Evolutionary conservation across 2,888 invertebrate species (phyloP), one percentile per base, ranked within the genome.

Genomic region (Agrenia bidenticulata): DNA sequence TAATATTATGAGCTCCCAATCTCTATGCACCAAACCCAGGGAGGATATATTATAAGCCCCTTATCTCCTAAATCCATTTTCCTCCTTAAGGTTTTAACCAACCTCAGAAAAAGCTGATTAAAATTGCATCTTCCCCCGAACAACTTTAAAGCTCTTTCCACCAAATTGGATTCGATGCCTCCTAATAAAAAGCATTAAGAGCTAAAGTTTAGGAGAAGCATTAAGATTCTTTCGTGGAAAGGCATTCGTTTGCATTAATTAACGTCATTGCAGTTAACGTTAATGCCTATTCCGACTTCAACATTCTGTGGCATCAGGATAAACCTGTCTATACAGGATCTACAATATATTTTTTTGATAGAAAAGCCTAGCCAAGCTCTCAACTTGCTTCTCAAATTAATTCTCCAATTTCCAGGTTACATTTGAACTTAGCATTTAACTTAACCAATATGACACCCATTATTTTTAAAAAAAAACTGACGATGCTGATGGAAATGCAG

Each of bases 191-290:
- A 51, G 51, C 21, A 51, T 15, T 23, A 21, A 51, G 7, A 32
- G 32, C 17, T 11, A 23, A 24, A 13, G 13, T 23, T 51, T 24
- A 23, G 23, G 51, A 24, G 51, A 51, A 24, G 15, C 21, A 51
- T 51, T 51, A 51, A 51, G 51, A 51, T 51, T 51, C 51, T 21
- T 39, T 57, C 57, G 13, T 41, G 41, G 24, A 39, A 57, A 57
- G 23, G 57, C 4, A 41, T 39, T 57, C 57, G 23, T 57, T 57
- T 57, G 41, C 57, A 57, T 57, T 57, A 57, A 57, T 57, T 57
- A 57, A 57, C 57, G 57, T 57, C 57, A 57, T 51, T 51, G 23
- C 4, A 24, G 5, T 51, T 51, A 49, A 49, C 17, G 49, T 49
- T 9, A 17, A 17, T 45, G 45, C n/a, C 45, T 45, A 19, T n/a